Evolutionary conservation across 2,888 invertebrate genomes (phyloP).

Genomic region (Leuctra nigra): DNA sequence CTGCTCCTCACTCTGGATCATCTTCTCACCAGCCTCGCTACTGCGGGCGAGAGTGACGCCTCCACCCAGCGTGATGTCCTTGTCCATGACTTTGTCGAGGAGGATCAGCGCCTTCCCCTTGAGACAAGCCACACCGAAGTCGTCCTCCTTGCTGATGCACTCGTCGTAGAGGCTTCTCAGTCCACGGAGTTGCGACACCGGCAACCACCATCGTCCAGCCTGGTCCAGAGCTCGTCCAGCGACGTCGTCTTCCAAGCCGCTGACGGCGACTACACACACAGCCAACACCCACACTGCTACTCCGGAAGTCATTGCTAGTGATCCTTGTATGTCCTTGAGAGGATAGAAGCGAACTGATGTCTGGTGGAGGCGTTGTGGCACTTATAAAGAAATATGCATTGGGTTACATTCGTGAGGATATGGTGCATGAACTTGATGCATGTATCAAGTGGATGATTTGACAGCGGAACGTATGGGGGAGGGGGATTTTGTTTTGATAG

Average conservation of each 20-base stretch:
- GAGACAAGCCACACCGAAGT: conserved; percentile 47
- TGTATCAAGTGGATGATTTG: background rate
- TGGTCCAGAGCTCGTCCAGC: background rate
- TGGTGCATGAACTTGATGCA: conserved; percentile 22
- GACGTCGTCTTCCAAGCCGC: background rate
- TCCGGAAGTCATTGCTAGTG: background rate
- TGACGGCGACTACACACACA: background rate
- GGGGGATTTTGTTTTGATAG: no score
- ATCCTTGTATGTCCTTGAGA: no score
- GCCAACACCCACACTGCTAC: background rate
- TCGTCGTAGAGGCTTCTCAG: conserved; percentile 44
- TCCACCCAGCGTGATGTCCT: conserved; percentile 16
- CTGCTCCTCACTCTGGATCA: conserved; percentile 14
- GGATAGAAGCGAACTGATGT: background rate
- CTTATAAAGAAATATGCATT: conserved; percentile 8
- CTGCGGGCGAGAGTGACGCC: conserved; percentile 16
- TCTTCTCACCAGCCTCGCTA: background rate
- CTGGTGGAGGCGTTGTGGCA: background rate
- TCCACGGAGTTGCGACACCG: conserved; percentile 35
- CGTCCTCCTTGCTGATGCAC: conserved; percentile 51
- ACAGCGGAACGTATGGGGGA: background rate
- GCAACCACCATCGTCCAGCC: conserved; percentile 4
- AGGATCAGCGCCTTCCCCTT: conserved; percentile 50
- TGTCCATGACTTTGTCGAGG: conserved; percentile 13
- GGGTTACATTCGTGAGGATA: conserved; percentile 9